phyloP scores from a whole-genome alignment of 2,113 vertebrate genomes.

The Gobiocypris rarus region DNA sequence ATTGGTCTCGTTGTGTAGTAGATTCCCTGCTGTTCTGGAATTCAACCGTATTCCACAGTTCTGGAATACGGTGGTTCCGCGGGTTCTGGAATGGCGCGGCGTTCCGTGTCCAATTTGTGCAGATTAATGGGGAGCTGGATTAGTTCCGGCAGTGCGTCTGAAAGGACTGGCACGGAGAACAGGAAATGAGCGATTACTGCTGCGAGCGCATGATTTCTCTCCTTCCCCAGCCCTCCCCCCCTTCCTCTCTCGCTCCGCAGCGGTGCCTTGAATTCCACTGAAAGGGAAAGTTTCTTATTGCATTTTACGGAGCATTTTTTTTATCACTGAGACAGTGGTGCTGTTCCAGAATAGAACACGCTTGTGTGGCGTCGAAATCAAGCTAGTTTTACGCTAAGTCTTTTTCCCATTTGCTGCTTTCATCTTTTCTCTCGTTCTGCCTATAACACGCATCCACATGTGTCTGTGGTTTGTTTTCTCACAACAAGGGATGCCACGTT shows the following conservation, averaged over 20 bases:
- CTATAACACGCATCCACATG: background rate
- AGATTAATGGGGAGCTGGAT: conserved; percentile 65
- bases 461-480: background rate
- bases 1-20: background rate
- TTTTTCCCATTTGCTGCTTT: background rate
- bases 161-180: conserved; percentile 64
- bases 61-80: conserved; percentile 37
- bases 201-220: conserved; percentile 60
- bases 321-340: background rate
- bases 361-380: background rate
- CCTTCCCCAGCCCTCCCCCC: conserved; percentile 54
- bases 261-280: conserved; percentile 17
- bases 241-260: conserved; percentile 7
- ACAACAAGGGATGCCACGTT: background rate
- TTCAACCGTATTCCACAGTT: conserved; percentile 34
- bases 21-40: background rate
- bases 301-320: conserved; percentile 25
- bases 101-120: conserved; percentile 61
- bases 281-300: conserved; percentile 37
- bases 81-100: conserved; percentile 36
- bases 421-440: background rate
- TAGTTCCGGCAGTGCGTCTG: conserved; percentile 64
- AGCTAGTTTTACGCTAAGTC: background rate
- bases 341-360: background rate
- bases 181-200: conserved; percentile 67